Conservation (phyloP, 2,888 invertebrate genomes). For the Pollenia labialis region DNA sequence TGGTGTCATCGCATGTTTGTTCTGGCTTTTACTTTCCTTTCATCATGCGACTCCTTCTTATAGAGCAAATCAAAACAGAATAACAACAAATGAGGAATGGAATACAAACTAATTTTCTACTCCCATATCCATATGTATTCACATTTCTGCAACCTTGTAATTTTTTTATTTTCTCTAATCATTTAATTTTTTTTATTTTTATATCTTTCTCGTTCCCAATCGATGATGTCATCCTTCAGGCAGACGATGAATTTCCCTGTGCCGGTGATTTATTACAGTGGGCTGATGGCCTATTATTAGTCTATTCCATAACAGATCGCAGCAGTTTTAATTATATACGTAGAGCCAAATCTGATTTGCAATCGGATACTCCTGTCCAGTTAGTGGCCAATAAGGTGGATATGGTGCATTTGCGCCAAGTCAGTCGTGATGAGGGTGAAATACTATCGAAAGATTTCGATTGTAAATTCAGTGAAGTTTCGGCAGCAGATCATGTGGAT, state of each 20-base stretch:
- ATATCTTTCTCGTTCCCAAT: neutral
- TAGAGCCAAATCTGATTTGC: constrained; percentile 88
- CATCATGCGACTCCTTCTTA: neutral
- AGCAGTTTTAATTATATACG: constrained; percentile 93
- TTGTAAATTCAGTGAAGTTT: constrained; percentile 94
- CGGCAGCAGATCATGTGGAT: constrained; percentile 94
- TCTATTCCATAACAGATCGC: constrained; percentile 95
- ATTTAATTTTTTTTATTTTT: constrained; percentile 21
- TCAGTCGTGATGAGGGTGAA: constrained; percentile 94
- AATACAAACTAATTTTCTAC: neutral
- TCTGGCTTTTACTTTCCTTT: constrained; percentile 53
- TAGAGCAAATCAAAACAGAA: neutral
- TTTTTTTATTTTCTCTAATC: constrained; percentile 9
- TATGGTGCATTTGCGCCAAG: constrained; percentile 95
- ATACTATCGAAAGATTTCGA: constrained; percentile 94
- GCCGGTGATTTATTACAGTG: constrained; percentile 90
- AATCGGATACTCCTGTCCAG: constrained; percentile 90
- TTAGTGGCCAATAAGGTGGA: constrained; percentile 96
- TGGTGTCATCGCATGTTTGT: constrained; percentile 67
- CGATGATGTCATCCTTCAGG: constrained; percentile 84
- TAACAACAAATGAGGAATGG: constrained; percentile 10
- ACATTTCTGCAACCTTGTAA: constrained; percentile 53
- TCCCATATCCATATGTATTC: constrained; percentile 7
- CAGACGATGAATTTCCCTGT: constrained; percentile 89
- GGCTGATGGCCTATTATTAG: constrained; percentile 95